Evolutionary conservation across 2,797 vertebrate species (phyloP), one percentile per base, ranked within the genome.

Genomic region (Pseudomugil tenellus): DNA sequence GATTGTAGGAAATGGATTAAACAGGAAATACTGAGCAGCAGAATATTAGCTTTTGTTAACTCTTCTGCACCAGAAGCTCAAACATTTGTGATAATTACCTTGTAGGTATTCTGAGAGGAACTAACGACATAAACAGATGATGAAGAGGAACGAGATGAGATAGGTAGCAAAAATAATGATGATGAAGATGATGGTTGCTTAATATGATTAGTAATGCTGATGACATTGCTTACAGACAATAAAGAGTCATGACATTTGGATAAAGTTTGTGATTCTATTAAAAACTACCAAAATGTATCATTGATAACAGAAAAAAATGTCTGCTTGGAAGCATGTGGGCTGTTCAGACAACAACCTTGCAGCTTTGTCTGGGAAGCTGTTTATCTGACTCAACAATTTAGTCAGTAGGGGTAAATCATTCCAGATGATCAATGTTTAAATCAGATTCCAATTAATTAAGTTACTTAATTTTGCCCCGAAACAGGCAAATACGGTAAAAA

Each of bases 121-220:
- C 58, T 68, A 21, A 43, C 41, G 35, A 70, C 26, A 69, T 61
- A 58, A 48, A 63, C 53, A 72, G 55, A 60, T 29, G 57, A 54
- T 66, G 59, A 34, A 37, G 51, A 60, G 35, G 58, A 56, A 78
- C 46, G 11, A 21, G 21, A 62, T 26, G 59, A 25, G 66, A 29
- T 28, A 29, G 63, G 53, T 28, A 58, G 64, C 2, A 53, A 43
- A 43, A 6, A 19, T 19, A 19, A 41, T 13, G 52, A 68, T 13
- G 61, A 64, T 2, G 19, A 67, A 37, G 70, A 60, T 59, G 32
- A 63, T 52, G 54, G 32, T 46, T 34, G 55, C 39, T 41, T 53
- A 74, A 81, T 67, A 63, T 71, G 52, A 43, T 79, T 1, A 65
- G 28, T 3, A 25, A 60, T 43, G 54, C 63, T 73, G 72, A 72